These are phyloP conservation scores for Fissipunctia ypsillon DNA, from an alignment of 2,888 invertebrate genomes.

Conservation along the genomic window DNA sequence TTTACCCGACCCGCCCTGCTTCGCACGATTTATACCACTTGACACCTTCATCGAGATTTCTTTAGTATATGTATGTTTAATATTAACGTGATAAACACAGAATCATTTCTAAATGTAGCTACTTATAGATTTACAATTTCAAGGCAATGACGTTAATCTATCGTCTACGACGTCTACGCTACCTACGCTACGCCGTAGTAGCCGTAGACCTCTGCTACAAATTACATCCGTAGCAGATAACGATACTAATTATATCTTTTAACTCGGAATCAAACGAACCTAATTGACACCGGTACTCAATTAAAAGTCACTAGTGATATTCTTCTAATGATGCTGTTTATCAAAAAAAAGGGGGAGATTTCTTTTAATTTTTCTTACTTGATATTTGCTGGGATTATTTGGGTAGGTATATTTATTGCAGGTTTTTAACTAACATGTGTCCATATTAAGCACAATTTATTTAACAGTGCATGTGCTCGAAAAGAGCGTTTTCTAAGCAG, in stretches of 20 bases:
- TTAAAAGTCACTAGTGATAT: conserved; percentile 73
- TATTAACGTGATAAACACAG: too few species aligned
- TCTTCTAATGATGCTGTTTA: conserved; percentile 60
- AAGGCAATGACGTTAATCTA: not conserved
- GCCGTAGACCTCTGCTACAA: conserved; percentile 30
- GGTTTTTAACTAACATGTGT: not conserved
- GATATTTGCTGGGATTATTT: not conserved
- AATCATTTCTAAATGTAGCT: too few species aligned
- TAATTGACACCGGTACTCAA: conserved; percentile 80
- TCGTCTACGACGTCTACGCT: conserved; percentile 29
- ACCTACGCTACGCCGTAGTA: conserved; percentile 53
- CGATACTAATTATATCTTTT: conserved; percentile 82
- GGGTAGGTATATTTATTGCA: not conserved
- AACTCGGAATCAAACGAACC: conserved; percentile 79
- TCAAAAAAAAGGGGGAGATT: conserved; percentile 16
- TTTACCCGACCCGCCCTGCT: not conserved
- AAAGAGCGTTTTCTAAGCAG: too few species aligned
- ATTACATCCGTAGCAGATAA: conserved; percentile 71
- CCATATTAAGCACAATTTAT: too few species aligned
- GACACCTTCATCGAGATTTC: not conserved
- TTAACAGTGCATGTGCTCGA: too few species aligned
- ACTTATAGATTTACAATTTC: not conserved
- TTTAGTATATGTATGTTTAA: not conserved
- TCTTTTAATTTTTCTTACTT: conserved; percentile 12
- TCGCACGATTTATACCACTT: not conserved